phyloP scores from a whole-genome alignment of 2,113 vertebrate species.

The Gambusia holbrooki region DNA sequence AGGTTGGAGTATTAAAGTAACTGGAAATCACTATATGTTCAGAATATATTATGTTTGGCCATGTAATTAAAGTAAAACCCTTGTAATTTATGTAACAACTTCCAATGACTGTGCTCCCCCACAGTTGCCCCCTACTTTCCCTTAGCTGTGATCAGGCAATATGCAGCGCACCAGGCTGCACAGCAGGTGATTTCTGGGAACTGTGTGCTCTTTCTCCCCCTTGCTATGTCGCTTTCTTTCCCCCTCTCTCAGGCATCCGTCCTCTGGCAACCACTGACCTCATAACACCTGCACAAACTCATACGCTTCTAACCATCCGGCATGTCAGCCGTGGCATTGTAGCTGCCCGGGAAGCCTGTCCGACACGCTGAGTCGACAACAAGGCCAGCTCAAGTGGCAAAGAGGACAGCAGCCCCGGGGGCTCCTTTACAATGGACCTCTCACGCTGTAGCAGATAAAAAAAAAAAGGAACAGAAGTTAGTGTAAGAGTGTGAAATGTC shows the following conservation, averaged over 20 bases:
- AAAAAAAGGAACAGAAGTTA: background rate
- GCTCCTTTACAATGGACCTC: conserved; percentile 17
- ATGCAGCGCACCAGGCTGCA: background rate
- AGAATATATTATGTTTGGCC: background rate
- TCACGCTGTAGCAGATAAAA: conserved; percentile 43
- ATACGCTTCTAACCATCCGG: conserved; percentile 54
- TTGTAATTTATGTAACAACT: background rate
- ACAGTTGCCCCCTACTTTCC: conserved; percentile 4
- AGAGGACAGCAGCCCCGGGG: conserved; percentile 40
- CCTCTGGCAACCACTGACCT: conserved; percentile 65
- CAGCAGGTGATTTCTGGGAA: conserved; percentile 50
- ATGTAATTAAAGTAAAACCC: conserved; percentile 5
- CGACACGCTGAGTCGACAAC: conserved; percentile 70
- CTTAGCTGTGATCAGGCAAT: conserved; percentile 46
- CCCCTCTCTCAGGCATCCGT: conserved; percentile 35
- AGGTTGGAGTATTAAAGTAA: background rate
- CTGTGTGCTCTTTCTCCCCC: conserved; percentile 29
- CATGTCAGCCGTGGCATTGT: conserved; percentile 39
- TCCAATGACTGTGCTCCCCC: background rate
- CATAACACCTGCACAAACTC: conserved; percentile 28
- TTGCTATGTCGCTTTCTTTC: conserved; percentile 18
- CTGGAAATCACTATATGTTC: background rate
- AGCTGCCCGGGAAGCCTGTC: conserved; percentile 61
- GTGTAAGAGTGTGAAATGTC: background rate
- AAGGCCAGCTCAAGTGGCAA: conserved; percentile 51